Evolutionary conservation across 2,888 invertebrate genomes (phyloP).

Genomic region (Lissonota sp.): DNA sequence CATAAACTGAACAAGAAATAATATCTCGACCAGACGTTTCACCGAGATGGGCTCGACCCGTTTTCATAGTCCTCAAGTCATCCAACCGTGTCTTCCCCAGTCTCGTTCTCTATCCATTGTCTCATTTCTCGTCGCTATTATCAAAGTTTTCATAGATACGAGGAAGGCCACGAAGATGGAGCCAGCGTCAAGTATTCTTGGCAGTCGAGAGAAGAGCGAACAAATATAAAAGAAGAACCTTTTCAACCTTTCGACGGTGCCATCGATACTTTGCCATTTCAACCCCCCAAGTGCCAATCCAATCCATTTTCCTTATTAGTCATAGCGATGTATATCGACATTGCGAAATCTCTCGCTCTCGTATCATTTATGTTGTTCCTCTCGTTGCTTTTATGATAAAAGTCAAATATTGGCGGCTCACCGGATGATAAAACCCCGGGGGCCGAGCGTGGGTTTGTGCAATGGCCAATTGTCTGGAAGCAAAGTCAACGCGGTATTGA

Average conservation of each 20-base stretch:
- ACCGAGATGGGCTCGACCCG: not conserved
- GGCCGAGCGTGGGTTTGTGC: not conserved
- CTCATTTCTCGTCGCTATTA: slow-evolving; percentile 32
- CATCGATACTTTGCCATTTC: slow-evolving; percentile 33
- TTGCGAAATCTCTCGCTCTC: slow-evolving; percentile 8
- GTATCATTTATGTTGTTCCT: slow-evolving; percentile 15
- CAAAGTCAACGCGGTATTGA: slow-evolving; percentile 20
- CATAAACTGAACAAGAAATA: slow-evolving; percentile 45
- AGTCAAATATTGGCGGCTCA: slow-evolving; percentile 43
- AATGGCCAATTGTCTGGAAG: not conserved
- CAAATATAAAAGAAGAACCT: slow-evolving; percentile 48
- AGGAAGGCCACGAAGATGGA: not conserved
- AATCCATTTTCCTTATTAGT: slow-evolving; percentile 53
- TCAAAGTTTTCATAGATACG: slow-evolving; percentile 37
- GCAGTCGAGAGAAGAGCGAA: slow-evolving; percentile 38
- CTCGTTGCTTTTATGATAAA: slow-evolving; percentile 3
- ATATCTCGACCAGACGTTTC: slow-evolving; percentile 39
- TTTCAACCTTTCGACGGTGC: not conserved
- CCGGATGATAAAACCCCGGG: slow-evolving; percentile 8
- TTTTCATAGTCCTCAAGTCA: slow-evolving; percentile 37
- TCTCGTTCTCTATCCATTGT: slow-evolving; percentile 50
- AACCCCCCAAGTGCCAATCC: slow-evolving; percentile 15
- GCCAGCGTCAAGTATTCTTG: slow-evolving; percentile 30
- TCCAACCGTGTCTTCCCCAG: not conserved
- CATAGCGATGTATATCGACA: slow-evolving; percentile 13